Base-by-base conservation (phyloP, 1,140 invertebrate genomes). In the Ceratina australensis region DNA sequence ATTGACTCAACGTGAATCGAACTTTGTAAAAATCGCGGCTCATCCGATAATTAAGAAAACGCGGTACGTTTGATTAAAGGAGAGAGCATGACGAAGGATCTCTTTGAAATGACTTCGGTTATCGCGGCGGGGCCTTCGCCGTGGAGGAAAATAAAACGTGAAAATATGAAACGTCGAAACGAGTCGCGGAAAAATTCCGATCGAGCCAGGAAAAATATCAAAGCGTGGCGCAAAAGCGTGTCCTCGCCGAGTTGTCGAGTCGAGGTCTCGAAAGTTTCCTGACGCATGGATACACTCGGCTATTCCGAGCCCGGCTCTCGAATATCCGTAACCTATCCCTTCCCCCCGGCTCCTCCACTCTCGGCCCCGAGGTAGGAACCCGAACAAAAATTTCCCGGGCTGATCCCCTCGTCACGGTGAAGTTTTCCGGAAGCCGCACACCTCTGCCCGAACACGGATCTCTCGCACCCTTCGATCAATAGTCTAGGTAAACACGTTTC, bases 401-500 rank as follows among this genome's bases (percentile, higher is more conserved):
- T 24, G 18, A 7, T 24, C 56, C 57, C n/a, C 3, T 16, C 24
- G n/a, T 16, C 66, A 42, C 33, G 33, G 33, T 10, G 28, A 63
- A 71, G 57, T 77, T 77, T 77, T 71, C 66, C 74, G 18, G 42
- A 69, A 60, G 61, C 72, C 61, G 61, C 72, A 74, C 74, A 63
- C 74, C 67, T 63, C 67, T 24, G 47, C 7, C 49, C 28, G 20
- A 76, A 76, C 66, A 71, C 59, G 68, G 66, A 71, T 71, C 67
- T 77, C 74, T 77, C 74, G 66, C 22, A 28, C 74, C 66, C 74
- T 63, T 77, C 68, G 74, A 77, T 77, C 74, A 77, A 77, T 77
- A 77, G 74, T 61, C 74, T 61, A 71, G 74, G 74, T 77, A 77
- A 77, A 77, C 67, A 77, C 74, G 67, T 77, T 77, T 71, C 74